Conservation (phyloP, 2,888 invertebrate species). For the Abrostola triplasia region DNA sequence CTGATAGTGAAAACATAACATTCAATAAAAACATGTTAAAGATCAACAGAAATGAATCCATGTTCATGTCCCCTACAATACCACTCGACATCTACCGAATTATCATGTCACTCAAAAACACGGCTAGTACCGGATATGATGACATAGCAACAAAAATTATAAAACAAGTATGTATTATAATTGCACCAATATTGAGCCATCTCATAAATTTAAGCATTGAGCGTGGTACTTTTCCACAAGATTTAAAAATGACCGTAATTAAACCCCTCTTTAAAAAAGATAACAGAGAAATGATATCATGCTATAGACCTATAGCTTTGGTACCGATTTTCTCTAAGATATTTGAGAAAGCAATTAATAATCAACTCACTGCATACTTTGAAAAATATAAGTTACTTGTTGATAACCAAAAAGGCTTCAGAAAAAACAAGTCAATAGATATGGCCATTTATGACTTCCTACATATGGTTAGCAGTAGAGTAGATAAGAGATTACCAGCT, state of each 20-base stretch:
- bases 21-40: neutral
- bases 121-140: neutral
- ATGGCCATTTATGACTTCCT: neutral
- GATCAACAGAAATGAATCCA: neutral
- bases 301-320: conserved; percentile 6
- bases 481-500: neutral
- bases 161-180: neutral
- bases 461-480: neutral
- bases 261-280: neutral
- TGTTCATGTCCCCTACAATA: neutral
- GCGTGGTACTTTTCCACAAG: neutral
- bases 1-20: too few species aligned
- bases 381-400: neutral
- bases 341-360: conserved; percentile 5
- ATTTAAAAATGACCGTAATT: neutral
- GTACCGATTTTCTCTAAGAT: conserved; percentile 1
- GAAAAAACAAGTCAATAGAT: conserved; percentile 1
- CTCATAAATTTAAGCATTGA: neutral
- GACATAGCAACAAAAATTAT: neutral
- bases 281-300: neutral
- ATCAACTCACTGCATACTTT: neutral
- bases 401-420: neutral
- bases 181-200: neutral
- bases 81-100: conserved; percentile 1
- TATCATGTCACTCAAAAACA: neutral